phyloP scores from a whole-genome alignment of 2,888 invertebrate species.

The Papilio elwesi region DNA sequence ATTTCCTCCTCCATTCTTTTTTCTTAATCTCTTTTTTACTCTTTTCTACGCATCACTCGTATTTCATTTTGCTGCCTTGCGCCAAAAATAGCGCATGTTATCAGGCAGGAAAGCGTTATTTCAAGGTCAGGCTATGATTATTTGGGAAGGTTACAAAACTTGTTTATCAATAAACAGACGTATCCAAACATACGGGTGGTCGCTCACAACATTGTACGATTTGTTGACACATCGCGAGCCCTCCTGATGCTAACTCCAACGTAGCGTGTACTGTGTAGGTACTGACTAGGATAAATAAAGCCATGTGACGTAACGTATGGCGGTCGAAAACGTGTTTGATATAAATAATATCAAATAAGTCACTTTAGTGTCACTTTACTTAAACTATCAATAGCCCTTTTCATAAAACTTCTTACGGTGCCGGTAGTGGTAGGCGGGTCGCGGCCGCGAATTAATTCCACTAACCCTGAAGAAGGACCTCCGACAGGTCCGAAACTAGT shows the following conservation, averaged over 20 bases:
- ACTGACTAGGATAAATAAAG: constrained; percentile 28
- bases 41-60: too few relatives aligned
- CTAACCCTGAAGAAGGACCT: too few relatives aligned
- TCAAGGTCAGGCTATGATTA: constrained; percentile 43
- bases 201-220: constrained; percentile 67
- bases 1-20: too few relatives aligned
- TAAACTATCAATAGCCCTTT: too few relatives aligned
- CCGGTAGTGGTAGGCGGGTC: too few relatives aligned
- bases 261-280: neutral
- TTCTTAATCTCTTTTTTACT: too few relatives aligned
- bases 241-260: constrained; percentile 45
- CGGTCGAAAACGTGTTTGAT: neutral
- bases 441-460: too few relatives aligned
- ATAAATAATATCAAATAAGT: neutral
- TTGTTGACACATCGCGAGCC: constrained; percentile 67
- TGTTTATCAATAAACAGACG: constrained; percentile 68
- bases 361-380: neutral
- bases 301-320: neutral
- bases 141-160: constrained; percentile 64
- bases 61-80: too few relatives aligned
- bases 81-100: neutral
- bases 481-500: too few relatives aligned
- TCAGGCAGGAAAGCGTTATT: constrained; percentile 2
- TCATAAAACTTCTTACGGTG: too few relatives aligned
- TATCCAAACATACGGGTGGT: constrained; percentile 72